Conservation (phyloP, 1,140 invertebrate genomes). For the Cyphomyrmex costatus region DNA sequence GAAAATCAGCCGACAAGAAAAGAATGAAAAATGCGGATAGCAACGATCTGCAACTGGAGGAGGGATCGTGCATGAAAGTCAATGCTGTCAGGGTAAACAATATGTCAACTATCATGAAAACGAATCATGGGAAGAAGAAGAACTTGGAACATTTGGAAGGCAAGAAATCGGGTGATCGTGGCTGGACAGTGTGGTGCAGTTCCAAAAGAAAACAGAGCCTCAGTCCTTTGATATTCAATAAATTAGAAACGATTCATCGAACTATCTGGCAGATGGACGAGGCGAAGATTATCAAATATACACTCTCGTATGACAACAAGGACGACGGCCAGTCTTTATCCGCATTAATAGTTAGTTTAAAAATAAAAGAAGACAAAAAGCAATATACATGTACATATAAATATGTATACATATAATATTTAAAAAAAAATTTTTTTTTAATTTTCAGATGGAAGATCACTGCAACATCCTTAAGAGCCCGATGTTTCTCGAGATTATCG, state of each 20-base stretch:
- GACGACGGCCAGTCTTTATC: slow-evolving; percentile 35
- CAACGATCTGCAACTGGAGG: slow-evolving; percentile 41
- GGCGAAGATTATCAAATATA: slow-evolving; percentile 77
- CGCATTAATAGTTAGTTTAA: slow-evolving; percentile 68
- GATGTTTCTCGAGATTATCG: slow-evolving; percentile 81
- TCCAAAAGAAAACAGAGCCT: slow-evolving; percentile 77
- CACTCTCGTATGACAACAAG: slow-evolving; percentile 55
- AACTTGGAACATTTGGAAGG: slow-evolving; percentile 58
- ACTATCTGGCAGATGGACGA: slow-evolving; percentile 81
- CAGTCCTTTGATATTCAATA: slow-evolving; percentile 72
- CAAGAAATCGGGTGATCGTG: slow-evolving; percentile 72
- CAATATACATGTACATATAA: too few relatives aligned
- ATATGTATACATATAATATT: background rate
- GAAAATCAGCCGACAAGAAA: slow-evolving; percentile 62
- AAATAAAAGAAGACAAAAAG: background rate
- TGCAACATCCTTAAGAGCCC: slow-evolving; percentile 79
- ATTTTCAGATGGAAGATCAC: slow-evolving; percentile 78
- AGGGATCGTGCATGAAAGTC: slow-evolving; percentile 25
- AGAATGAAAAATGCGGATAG: slow-evolving; percentile 25
- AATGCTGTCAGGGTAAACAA: background rate
- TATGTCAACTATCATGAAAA: background rate
- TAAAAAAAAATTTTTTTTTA: background rate
- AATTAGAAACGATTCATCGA: slow-evolving; percentile 79
- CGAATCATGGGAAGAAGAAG: slow-evolving; percentile 59
- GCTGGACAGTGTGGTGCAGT: slow-evolving; percentile 80